phyloP scores from a whole-genome alignment of 2,113 vertebrate species.

The Salvelinus fontinalis region DNA sequence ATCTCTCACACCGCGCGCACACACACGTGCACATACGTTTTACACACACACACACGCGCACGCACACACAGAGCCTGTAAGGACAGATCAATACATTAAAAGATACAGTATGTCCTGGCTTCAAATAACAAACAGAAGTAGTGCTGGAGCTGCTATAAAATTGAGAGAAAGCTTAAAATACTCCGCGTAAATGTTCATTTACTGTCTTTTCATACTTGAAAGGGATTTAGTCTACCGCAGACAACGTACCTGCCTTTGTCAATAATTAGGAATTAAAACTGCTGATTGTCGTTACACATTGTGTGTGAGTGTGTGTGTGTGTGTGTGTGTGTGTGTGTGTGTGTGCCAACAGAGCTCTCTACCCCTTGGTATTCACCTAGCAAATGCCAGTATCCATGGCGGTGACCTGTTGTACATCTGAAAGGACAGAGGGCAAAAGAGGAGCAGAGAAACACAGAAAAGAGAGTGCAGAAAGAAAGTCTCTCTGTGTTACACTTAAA shows the following conservation, averaged over 20 bases:
- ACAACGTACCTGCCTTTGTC: no score
- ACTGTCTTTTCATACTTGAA: no score
- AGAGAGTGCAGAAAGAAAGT: neutral
- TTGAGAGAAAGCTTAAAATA: no score
- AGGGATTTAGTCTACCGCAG: no score
- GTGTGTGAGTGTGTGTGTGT: neutral
- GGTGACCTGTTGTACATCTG: neutral
- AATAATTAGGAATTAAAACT: neutral
- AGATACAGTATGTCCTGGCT: no score
- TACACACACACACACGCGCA: no score
- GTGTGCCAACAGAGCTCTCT: neutral
- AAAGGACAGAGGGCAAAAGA: neutral
- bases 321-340: neutral
- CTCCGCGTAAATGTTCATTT: no score
- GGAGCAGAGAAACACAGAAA: neutral
- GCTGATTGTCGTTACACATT: neutral
- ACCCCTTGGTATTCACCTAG: neutral
- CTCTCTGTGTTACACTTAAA: neutral
- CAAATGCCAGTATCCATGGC: slow-evolving; percentile 2
- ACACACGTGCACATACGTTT: neutral
- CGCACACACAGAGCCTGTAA: neutral
- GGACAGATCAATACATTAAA: no score
- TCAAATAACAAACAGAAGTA: no score
- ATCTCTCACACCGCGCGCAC: neutral
- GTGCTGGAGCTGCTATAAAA: no score